Evolutionary conservation across 2,113 vertebrate genomes (phyloP).

Genomic region (Callaeas wilsoni): DNA sequence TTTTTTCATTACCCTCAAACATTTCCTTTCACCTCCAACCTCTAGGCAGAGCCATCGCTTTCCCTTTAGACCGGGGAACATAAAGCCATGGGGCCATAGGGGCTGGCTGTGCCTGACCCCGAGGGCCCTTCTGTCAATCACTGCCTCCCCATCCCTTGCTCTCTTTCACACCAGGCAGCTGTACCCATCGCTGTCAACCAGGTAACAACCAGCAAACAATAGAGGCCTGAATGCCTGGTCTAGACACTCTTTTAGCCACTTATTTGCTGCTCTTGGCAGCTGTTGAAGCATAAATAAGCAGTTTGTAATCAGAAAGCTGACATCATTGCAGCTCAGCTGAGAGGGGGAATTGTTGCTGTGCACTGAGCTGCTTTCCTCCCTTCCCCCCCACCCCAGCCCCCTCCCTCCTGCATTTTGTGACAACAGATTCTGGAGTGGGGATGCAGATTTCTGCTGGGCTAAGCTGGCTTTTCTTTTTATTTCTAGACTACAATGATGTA

Average conservation of each 20-base stretch:
- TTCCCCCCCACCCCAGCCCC: neutral
- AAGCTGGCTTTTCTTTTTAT: slow-evolving; percentile 77
- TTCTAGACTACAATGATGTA: slow-evolving; percentile 65
- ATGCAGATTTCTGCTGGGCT: slow-evolving; percentile 73
- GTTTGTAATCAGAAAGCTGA: slow-evolving; percentile 90
- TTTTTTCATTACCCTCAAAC: slow-evolving; percentile 81
- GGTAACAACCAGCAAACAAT: slow-evolving; percentile 87
- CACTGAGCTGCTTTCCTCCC: slow-evolving; percentile 73
- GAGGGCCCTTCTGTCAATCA: slow-evolving; percentile 83
- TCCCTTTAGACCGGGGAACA: slow-evolving; percentile 72
- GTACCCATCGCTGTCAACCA: slow-evolving; percentile 87
- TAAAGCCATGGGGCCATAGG: slow-evolving; percentile 79
- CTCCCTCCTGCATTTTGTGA: slow-evolving; percentile 60
- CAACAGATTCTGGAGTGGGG: slow-evolving; percentile 79
- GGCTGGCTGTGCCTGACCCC: slow-evolving; percentile 77
- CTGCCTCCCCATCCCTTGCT: slow-evolving; percentile 73
- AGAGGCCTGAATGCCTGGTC: slow-evolving; percentile 86
- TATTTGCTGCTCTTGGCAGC: slow-evolving; percentile 90
- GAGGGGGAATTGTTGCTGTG: slow-evolving; percentile 82
- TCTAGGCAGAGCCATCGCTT: slow-evolving; percentile 74
- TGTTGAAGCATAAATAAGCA: slow-evolving; percentile 90
- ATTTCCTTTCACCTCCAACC: slow-evolving; percentile 84
- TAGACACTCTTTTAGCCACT: slow-evolving; percentile 91
- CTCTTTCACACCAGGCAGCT: slow-evolving; percentile 85
- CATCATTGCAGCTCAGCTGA: slow-evolving; percentile 85